phyloP scores from a whole-genome alignment of 2,113 vertebrate species.

The Trogon melanurus region DNA sequence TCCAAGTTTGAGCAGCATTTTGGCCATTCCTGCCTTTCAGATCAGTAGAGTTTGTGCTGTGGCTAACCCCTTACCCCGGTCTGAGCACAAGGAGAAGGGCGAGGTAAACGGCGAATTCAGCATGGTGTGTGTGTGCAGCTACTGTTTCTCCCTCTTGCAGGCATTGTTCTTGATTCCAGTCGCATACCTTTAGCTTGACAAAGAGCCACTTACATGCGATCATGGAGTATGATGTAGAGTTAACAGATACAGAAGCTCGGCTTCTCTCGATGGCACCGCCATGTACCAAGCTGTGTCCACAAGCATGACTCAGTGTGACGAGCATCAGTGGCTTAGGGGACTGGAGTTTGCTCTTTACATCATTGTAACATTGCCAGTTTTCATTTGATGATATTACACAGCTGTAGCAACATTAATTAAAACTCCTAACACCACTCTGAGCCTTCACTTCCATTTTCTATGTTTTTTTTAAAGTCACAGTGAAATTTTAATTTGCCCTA shows the following conservation, averaged over 20 bases:
- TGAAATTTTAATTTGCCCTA: neutral
- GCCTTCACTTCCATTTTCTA: neutral
- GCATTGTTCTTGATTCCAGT: neutral
- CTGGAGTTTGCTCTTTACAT: neutral
- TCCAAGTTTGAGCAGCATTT: neutral
- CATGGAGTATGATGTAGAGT: neutral
- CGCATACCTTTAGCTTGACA: neutral
- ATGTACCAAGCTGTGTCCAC: neutral
- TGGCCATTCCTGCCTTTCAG: neutral
- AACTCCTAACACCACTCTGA: neutral
- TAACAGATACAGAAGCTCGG: neutral
- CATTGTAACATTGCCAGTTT: neutral
- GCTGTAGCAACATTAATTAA: neutral
- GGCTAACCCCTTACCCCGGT: neutral
- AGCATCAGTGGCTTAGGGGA: neutral
- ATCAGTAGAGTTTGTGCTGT: neutral
- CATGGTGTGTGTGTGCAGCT: neutral
- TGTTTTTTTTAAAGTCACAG: neutral
- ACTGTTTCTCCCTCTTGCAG: neutral
- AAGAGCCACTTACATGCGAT: neutral
- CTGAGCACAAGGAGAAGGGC: neutral
- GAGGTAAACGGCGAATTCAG: neutral
- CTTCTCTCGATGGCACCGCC: neutral
- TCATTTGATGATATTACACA: neutral
- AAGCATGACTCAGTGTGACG: fast-evolving